These are phyloP conservation scores for Phrynosoma blainvillii DNA, from an alignment of 2,113 vertebrate genomes.

Conservation along the genomic window DNA sequence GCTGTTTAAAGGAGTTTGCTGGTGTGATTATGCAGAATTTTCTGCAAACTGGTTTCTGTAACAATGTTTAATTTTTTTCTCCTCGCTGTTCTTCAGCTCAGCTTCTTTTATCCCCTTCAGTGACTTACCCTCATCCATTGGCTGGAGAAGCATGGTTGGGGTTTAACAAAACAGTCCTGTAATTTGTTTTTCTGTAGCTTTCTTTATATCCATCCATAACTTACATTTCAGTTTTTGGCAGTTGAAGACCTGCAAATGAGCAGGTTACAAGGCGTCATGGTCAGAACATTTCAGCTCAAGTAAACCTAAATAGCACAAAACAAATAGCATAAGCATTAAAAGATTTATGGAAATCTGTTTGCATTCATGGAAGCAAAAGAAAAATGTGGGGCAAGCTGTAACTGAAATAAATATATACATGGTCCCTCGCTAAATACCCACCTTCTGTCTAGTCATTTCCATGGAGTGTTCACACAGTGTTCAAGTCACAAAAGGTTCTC, in stretches of 20 bases:
- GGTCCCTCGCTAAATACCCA: background rate
- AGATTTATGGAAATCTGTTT: slow-evolving; percentile 22
- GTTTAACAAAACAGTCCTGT: slow-evolving; percentile 18
- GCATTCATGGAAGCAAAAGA: slow-evolving; percentile 9
- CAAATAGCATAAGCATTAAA: background rate
- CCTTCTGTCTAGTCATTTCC: background rate
- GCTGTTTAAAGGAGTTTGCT: slow-evolving; percentile 23
- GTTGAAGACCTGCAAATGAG: background rate
- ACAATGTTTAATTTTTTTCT: slow-evolving; percentile 47
- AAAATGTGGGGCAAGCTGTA: background rate
- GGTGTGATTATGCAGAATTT: slow-evolving; percentile 37
- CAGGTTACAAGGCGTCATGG: background rate
- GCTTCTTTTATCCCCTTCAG: slow-evolving; percentile 31
- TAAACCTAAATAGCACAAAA: background rate
- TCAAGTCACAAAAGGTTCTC: background rate
- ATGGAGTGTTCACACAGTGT: background rate
- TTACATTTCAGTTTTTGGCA: slow-evolving; percentile 17
- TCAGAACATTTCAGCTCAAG: slow-evolving; percentile 2
- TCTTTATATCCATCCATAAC: slow-evolving; percentile 29
- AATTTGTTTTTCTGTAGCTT: background rate
- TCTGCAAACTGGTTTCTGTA: slow-evolving; percentile 33
- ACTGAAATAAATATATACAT: background rate
- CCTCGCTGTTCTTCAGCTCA: background rate
- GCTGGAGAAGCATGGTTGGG: slow-evolving; percentile 31
- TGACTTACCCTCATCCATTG: slow-evolving; percentile 12